These are phyloP conservation scores for Eulacestoma nigropectus DNA, from an alignment of 2,113 vertebrate species.

Conservation along the genomic window DNA sequence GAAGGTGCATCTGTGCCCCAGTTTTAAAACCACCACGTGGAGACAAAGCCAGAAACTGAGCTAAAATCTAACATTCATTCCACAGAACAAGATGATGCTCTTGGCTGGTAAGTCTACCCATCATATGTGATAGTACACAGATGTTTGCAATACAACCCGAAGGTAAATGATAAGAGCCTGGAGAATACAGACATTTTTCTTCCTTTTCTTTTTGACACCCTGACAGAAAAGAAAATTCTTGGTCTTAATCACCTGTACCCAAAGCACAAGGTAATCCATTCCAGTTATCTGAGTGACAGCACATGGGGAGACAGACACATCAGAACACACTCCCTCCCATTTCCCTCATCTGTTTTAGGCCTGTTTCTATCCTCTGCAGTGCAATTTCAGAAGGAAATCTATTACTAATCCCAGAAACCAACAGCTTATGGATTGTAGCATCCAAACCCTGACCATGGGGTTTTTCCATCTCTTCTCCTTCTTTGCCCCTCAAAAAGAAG, in stretches of 20 bases:
- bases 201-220: neutral
- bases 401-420: neutral
- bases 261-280: neutral
- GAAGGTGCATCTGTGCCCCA: constrained; percentile 59
- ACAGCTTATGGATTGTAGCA: neutral
- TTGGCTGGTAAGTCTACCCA: neutral
- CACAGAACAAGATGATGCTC: neutral
- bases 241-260: neutral
- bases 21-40: neutral
- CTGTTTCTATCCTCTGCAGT: neutral
- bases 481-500: neutral
- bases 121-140: neutral
- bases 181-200: neutral
- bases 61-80: neutral
- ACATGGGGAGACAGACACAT: neutral
- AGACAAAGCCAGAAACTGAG: neutral
- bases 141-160: neutral
- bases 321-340: neutral
- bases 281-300: neutral
- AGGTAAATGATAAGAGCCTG: neutral
- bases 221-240: neutral
- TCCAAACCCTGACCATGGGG: neutral
- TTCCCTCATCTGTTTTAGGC: neutral
- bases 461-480: neutral
- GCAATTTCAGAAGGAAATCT: neutral